These are phyloP conservation scores for Darevskia nairensis DNA, from an alignment of 2,797 vertebrate genomes.

Conservation along the genomic window DNA sequence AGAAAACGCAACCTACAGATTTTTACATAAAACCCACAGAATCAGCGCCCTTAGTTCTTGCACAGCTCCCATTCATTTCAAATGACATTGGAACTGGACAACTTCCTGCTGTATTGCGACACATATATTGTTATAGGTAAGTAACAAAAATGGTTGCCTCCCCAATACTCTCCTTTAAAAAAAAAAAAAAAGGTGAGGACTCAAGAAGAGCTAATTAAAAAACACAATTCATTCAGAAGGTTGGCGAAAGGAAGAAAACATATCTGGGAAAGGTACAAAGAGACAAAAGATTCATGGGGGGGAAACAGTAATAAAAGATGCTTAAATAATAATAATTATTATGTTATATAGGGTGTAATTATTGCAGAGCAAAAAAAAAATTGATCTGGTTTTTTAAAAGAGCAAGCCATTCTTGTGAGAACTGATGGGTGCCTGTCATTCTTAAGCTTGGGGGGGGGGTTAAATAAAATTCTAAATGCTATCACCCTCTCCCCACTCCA, in stretches of 20 bases:
- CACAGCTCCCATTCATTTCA: not conserved
- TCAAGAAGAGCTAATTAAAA: not conserved
- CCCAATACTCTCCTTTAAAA: not conserved
- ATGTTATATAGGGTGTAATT: conserved; percentile 3
- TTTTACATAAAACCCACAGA: not conserved
- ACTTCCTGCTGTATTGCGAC: not conserved
- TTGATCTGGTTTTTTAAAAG: not conserved
- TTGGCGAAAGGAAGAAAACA: not conserved
- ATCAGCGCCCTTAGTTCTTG: not conserved
- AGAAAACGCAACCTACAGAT: not conserved
- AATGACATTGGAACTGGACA: not conserved
- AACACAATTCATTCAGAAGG: not conserved
- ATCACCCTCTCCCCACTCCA: not conserved
- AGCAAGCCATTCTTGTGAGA: not conserved
- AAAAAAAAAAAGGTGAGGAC: not conserved
- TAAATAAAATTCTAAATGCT: not conserved
- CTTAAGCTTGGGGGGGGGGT: not conserved
- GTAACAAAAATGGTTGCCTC: not conserved
- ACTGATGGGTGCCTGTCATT: not conserved
- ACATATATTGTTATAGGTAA: not conserved
- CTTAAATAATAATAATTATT: conserved; percentile 23
- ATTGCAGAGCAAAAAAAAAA: not conserved
- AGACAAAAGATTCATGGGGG: not conserved
- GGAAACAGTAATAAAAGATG: not conserved
- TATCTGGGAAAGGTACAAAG: not conserved